Base-by-base conservation (phyloP, 2,888 invertebrate species). In the Rhagonycha lutea region DNA sequence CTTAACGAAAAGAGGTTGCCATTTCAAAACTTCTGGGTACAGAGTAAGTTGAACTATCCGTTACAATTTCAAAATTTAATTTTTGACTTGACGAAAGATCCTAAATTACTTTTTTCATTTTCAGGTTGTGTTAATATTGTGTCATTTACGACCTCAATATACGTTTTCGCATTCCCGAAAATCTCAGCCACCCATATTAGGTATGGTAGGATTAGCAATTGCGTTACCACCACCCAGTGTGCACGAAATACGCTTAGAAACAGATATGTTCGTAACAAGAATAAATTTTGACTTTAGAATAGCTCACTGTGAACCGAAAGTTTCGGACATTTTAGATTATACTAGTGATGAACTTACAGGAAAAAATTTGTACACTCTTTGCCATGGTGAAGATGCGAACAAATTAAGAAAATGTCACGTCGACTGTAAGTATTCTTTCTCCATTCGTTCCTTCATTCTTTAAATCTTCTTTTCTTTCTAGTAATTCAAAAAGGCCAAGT, bases 401-500 rank as follows among this genome's bases (percentile, higher is more conserved):
- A 96, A 95, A 89, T 92, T 98, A 86, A 92, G 97, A 84, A 98
- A 97, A 90, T 95, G 96, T 87, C 98, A 98, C 88, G 92, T 95
- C 88, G 98, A 98, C 90, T 91, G 98, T 98, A 91, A 96, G 98
- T 74, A 65, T 24, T 12, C 0, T 65, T 65, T 14, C 3, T 24
- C 18, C 14, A 68, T 47, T 68, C n/a, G 9, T 23, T 11, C 12
- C 14, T 18, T 47, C 14, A 11, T 9, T 69, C 7, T 18, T 11
- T n/a, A 14, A 69, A 14, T 65, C 14, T 65, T 65, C 84, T 87
- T 79, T 77, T 81, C 79, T 83, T 90, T 92, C 14, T 90, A 98
- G 98, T 98, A 89, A 94, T 98, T 86, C 94, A 95, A 89, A 98
- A 98, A 88, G 98, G 98, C 14, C 98, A 98, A 89, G 97, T 98